These are phyloP conservation scores for Gastracanthus pulcherrimus DNA, from an alignment of 2,888 invertebrate genomes.

Conservation along the genomic window DNA sequence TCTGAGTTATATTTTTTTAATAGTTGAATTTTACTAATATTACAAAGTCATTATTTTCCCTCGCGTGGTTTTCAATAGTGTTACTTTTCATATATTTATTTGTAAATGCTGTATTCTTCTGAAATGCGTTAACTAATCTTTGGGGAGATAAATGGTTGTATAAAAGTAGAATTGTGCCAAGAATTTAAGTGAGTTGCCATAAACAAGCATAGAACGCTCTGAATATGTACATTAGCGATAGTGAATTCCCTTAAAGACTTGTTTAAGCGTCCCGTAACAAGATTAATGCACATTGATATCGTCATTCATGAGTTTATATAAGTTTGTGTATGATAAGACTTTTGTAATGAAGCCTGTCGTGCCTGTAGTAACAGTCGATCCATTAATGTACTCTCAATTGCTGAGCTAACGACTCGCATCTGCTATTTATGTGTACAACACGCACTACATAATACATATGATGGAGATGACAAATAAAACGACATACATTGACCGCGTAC, in stretches of 20 bases:
- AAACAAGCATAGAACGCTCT: background rate
- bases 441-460: background rate
- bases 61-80: no score
- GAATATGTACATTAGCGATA: background rate
- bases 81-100: no score
- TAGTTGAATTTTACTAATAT: no score
- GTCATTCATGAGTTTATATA: constrained; percentile 3
- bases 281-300: constrained; percentile 28
- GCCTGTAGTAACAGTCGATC: background rate
- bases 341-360: constrained; percentile 9
- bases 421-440: constrained; percentile 39
- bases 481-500: background rate
- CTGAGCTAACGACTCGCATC: constrained; percentile 44
- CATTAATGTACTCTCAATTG: constrained; percentile 53
- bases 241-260: constrained; percentile 13
- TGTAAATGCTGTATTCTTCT: no score
- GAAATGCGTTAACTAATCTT: no score
- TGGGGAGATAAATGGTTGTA: no score
- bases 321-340: constrained; percentile 10
- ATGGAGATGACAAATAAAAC: background rate
- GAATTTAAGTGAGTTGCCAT: background rate
- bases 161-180: constrained; percentile 5
- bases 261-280: constrained; percentile 13
- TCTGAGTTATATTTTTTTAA: no score
- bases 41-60: no score